phyloP scores from a whole-genome alignment of 35 echinoderm and acorn worm genomes.

The Strongylocentrotus purpuratus region DNA sequence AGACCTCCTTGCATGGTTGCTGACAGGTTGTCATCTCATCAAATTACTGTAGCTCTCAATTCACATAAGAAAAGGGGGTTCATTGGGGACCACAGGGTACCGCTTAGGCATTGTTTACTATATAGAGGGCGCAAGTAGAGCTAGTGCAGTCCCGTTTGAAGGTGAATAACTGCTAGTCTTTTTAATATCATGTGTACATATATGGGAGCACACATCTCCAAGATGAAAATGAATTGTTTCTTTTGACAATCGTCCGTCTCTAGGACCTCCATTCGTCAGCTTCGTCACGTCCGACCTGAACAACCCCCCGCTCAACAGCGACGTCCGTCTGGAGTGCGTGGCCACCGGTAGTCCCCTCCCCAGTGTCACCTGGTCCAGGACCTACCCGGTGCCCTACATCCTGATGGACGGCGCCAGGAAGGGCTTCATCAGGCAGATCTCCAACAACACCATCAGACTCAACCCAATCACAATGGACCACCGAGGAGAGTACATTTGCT shows the following conservation, averaged over 20 bases:
- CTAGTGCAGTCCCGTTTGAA: too few relatives aligned
- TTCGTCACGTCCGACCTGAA: neutral
- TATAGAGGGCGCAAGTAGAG: too few relatives aligned
- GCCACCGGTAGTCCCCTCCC: neutral
- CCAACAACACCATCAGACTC: neutral
- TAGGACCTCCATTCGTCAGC: neutral
- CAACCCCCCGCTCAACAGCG: neutral
- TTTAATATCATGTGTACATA: too few relatives aligned
- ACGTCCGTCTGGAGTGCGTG: neutral
- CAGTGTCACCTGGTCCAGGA: slow-evolving; percentile 24
- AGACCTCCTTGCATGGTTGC: too few relatives aligned
- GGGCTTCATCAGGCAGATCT: neutral
- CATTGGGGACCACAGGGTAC: too few relatives aligned
- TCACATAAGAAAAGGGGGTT: too few relatives aligned
- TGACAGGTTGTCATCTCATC: too few relatives aligned
- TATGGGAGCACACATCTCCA: too few relatives aligned
- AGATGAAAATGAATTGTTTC: neutral
- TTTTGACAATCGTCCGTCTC: neutral
- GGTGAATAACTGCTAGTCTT: too few relatives aligned
- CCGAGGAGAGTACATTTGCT: slow-evolving; percentile 36
- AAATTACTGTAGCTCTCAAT: too few relatives aligned
- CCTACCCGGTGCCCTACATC: slow-evolving; percentile 17
- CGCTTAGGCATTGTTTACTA: too few relatives aligned
- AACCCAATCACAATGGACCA: neutral
- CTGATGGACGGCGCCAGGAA: neutral